Conservation (phyloP, 2,888 invertebrate genomes). For the Brachypalpus laphriformis region DNA sequence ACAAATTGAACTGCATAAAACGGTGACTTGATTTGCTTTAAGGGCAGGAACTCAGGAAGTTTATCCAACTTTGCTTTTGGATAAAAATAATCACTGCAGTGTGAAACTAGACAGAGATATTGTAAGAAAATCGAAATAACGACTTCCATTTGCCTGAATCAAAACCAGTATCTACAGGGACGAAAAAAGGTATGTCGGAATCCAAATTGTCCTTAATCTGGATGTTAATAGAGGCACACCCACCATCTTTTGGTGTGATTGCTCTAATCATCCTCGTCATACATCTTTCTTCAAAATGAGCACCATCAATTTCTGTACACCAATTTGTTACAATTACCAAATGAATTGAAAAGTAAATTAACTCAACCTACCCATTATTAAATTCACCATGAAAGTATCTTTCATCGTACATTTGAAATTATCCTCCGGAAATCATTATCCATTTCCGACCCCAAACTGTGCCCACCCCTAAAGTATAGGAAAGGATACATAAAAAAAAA, state of each 20-base stretch:
- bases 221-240: no score
- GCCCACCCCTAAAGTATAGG: neutral
- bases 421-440: neutral
- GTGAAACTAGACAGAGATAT: neutral
- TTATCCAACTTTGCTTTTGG: neutral
- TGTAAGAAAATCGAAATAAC: no score
- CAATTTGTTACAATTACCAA: neutral
- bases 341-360: neutral
- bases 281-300: no score
- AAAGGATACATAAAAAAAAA: neutral
- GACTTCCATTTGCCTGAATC: no score
- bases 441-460: neutral
- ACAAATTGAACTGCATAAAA: neutral
- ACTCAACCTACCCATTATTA: neutral
- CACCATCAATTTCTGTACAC: neutral
- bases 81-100: neutral
- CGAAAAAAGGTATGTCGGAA: neutral
- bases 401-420: neutral
- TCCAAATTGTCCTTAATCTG: neutral
- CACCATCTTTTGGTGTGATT: no score
- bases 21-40: neutral
- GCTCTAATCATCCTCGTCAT: no score
- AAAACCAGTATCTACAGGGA: no score
- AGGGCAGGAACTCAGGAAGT: neutral
- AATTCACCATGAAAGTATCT: conserved; percentile 16